Evolutionary conservation across 2,113 vertebrate genomes (phyloP).

Genomic region (Amazona guildingii): DNA sequence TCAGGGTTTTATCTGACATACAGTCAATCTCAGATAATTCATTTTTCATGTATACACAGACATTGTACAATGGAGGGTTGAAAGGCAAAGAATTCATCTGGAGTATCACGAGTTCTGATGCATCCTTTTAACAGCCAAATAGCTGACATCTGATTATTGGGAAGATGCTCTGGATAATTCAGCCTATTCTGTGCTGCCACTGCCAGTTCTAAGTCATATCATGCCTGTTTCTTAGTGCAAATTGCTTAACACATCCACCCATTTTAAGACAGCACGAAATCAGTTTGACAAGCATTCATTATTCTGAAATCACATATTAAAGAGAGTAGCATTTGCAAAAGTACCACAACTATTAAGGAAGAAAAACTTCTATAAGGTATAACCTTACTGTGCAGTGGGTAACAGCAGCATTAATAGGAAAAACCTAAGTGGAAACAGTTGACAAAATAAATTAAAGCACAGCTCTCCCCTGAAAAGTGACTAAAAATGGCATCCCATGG

Average conservation of each 20-base stretch:
- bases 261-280: slow-evolving; percentile 57
- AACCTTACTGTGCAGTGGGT: slow-evolving; percentile 21
- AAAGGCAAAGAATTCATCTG: background rate
- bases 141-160: slow-evolving; percentile 18
- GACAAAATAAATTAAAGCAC: slow-evolving; percentile 67
- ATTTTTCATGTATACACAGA: background rate
- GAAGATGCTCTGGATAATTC: slow-evolving; percentile 1
- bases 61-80: background rate
- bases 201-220: slow-evolving; percentile 37
- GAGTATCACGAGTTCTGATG: background rate
- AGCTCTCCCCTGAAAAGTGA: slow-evolving; percentile 42
- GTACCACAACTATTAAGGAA: slow-evolving; percentile 43
- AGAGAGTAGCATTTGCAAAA: slow-evolving; percentile 29
- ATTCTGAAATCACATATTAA: slow-evolving; percentile 58
- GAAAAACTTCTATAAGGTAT: slow-evolving; percentile 52
- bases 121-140: background rate
- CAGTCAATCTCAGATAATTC: background rate
- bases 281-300: slow-evolving; percentile 66
- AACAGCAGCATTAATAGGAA: slow-evolving; percentile 64
- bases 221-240: background rate
- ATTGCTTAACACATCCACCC: slow-evolving; percentile 53
- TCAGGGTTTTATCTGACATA: background rate
- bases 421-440: slow-evolving; percentile 69
- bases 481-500: slow-evolving; percentile 63
- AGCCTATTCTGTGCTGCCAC: background rate